Conservation (phyloP, 2,888 invertebrate genomes). For the Heliothis peltigera region DNA sequence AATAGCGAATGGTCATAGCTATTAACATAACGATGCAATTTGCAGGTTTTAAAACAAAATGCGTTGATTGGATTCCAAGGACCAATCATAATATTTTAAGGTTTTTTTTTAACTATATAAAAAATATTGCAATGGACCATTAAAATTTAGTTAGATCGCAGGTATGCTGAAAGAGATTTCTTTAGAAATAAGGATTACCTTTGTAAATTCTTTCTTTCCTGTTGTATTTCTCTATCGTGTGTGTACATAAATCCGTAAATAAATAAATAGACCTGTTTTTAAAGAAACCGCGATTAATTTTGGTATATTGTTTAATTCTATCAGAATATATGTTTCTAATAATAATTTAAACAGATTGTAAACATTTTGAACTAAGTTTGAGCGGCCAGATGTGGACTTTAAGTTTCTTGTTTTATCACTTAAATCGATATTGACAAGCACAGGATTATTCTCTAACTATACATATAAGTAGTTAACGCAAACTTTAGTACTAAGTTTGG, state of each 20-base stretch:
- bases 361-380: constrained; percentile 24
- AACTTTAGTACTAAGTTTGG: constrained; percentile 43
- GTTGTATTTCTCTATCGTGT: too few species aligned
- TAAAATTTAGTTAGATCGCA: neutral
- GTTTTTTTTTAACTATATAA: neutral
- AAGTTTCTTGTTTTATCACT: constrained; percentile 32
- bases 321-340: neutral
- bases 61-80: neutral
- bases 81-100: neutral
- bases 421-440: constrained; percentile 41
- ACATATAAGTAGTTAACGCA: constrained; percentile 31
- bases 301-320: neutral
- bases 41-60: neutral
- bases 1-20: neutral
- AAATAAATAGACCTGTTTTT: neutral
- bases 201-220: too few species aligned
- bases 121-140: neutral
- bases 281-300: neutral
- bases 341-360: neutral
- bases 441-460: constrained; percentile 24
- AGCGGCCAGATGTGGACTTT: constrained; percentile 1
- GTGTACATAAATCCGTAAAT: too few species aligned
- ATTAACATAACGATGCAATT: neutral
- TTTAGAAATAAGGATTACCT: too few species aligned
- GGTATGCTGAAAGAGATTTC: too few species aligned